These are phyloP conservation scores for Seira musarum DNA, from an alignment of 2,888 invertebrate species.

Conservation along the genomic window DNA sequence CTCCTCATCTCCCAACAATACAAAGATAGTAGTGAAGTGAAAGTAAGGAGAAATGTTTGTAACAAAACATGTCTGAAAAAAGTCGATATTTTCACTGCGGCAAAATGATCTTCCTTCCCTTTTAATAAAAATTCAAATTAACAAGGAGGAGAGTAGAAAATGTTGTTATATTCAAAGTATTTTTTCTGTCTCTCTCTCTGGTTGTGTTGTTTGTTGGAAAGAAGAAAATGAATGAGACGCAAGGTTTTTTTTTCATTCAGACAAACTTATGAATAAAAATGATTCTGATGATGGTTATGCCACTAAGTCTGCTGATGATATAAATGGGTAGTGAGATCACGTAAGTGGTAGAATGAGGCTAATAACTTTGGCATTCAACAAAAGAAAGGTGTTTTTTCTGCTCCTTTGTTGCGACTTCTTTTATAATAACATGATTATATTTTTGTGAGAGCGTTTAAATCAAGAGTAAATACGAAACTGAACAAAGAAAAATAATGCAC, in stretches of 20 bases:
- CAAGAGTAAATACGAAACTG: no score
- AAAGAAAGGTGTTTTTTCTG: not conserved
- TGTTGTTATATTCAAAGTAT: conserved; percentile 1
- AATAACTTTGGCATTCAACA: not conserved
- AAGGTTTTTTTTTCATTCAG: not conserved
- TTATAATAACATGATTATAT: no score
- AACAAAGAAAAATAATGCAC: no score
- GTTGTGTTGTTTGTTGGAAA: not conserved
- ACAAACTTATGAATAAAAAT: conserved; percentile 27
- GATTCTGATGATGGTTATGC: not conserved
- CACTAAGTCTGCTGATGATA: no score
- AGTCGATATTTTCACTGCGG: conserved; percentile 15
- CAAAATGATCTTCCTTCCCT: not conserved
- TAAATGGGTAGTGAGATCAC: not conserved
- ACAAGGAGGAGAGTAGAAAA: conserved; percentile 6
- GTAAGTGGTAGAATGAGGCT: not conserved
- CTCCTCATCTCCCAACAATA: not conserved
- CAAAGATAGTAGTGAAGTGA: not conserved
- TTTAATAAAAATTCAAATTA: conserved; percentile 15
- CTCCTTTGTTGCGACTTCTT: no score
- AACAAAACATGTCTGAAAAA: not conserved
- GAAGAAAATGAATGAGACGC: not conserved
- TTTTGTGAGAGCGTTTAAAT: no score
- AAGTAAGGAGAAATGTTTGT: not conserved
- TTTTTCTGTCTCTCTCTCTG: not conserved